Evolutionary conservation across 2,113 vertebrate genomes (phyloP).

Genomic region (Amazona vittata): DNA sequence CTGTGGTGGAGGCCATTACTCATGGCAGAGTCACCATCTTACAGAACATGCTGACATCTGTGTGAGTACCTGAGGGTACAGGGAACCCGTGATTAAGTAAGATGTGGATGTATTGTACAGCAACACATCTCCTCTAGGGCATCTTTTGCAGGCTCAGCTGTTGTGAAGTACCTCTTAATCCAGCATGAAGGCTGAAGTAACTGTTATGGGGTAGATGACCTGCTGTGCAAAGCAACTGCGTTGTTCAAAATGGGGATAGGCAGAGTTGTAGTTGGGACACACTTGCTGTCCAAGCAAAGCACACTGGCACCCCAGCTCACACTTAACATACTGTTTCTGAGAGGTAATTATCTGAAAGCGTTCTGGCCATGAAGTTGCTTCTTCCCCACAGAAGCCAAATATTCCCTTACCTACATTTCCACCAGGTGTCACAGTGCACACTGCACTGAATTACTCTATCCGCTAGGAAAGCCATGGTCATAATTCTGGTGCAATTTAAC

Average conservation of each 20-base stretch:
- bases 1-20: slow-evolving; percentile 47
- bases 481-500: background rate
- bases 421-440: rapidly evolving
- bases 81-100: slow-evolving; percentile 31
- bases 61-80: slow-evolving; percentile 50
- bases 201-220: background rate
- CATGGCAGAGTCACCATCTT: slow-evolving; percentile 23
- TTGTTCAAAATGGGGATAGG: background rate
- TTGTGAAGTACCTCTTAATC: slow-evolving; percentile 46
- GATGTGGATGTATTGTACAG: slow-evolving; percentile 31
- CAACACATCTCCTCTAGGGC: slow-evolving; percentile 24
- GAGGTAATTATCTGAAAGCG: background rate
- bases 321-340: rapidly evolving
- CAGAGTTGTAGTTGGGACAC: background rate
- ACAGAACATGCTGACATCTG: slow-evolving; percentile 21
- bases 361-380: background rate
- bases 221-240: background rate
- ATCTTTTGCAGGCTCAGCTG: slow-evolving; percentile 55
- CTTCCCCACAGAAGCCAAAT: background rate
- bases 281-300: background rate
- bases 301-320: background rate
- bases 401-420: background rate
- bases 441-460: background rate
- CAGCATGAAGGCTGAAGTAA: slow-evolving; percentile 24
- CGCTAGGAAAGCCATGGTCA: background rate